phyloP scores from a whole-genome alignment of 92 coral and sea anemone species.

The Siderastrea siderea region DNA sequence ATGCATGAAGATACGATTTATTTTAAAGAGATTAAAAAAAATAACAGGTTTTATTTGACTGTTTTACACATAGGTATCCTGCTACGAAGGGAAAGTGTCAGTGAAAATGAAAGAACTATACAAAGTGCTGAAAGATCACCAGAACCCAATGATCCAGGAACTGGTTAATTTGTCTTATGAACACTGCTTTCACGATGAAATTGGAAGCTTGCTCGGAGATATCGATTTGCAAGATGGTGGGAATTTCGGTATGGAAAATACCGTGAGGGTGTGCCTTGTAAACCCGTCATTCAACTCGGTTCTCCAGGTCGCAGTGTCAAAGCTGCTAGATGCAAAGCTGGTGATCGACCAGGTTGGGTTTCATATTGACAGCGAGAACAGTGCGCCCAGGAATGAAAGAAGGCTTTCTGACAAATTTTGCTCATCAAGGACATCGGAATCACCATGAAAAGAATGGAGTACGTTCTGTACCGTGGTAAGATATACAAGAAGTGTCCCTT shows the following conservation, averaged over 20 bases:
- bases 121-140: too few species aligned
- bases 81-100: neutral
- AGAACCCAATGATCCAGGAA: conserved; percentile 14
- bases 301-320: neutral
- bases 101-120: too few species aligned
- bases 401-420: too few species aligned
- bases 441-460: neutral
- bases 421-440: too few species aligned
- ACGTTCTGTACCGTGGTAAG: too few species aligned
- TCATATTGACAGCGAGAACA: neutral
- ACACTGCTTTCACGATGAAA: neutral
- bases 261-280: neutral
- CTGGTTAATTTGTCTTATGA: neutral
- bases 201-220: neutral
- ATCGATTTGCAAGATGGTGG: neutral
- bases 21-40: too few species aligned
- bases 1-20: too few species aligned
- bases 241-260: neutral
- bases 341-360: neutral
- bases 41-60: neutral
- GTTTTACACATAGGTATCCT: neutral
- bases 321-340: neutral
- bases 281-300: neutral
- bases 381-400: too few species aligned
- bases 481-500: too few species aligned